Evolutionary conservation across 2,113 vertebrate genomes (phyloP).

Genomic region (Callaeas wilsoni): DNA sequence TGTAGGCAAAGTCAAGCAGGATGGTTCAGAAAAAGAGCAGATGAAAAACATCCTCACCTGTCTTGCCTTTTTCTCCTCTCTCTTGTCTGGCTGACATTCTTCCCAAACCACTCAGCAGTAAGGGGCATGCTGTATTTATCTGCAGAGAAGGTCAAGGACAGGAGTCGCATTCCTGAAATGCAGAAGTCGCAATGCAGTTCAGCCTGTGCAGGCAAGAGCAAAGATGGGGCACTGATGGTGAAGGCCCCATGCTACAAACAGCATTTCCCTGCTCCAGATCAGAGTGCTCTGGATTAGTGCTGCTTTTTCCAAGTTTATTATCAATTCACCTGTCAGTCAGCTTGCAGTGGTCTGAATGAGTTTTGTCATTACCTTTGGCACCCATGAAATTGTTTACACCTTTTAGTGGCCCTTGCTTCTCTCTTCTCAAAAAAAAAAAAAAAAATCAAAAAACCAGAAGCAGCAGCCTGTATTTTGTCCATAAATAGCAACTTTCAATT

Average conservation of each 20-base stretch:
- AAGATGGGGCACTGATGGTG: not conserved
- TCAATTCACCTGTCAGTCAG: not conserved
- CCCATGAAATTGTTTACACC: not conserved
- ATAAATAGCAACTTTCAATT: conserved; percentile 12
- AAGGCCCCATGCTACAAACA: not conserved
- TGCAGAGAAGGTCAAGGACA: not conserved
- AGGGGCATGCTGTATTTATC: not conserved
- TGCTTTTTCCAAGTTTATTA: not conserved
- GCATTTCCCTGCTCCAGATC: not conserved
- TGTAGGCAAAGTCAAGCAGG: not conserved
- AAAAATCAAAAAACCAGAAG: not conserved
- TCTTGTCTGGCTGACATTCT: not conserved
- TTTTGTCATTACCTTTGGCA: not conserved
- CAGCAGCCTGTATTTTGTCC: not conserved
- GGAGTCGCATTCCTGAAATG: not conserved
- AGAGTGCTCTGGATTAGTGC: not conserved
- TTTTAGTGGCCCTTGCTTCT: not conserved
- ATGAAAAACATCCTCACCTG: not conserved
- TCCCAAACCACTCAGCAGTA: not conserved
- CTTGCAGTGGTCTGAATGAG: not conserved
- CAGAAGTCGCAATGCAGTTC: not conserved
- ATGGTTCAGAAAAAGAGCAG: not conserved
- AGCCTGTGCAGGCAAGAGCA: not conserved
- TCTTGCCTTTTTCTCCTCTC: not conserved
- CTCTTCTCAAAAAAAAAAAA: not conserved